These are phyloP conservation scores for Diplodus puntazzo DNA, from an alignment of 2,797 vertebrate genomes.

Conservation along the genomic window DNA sequence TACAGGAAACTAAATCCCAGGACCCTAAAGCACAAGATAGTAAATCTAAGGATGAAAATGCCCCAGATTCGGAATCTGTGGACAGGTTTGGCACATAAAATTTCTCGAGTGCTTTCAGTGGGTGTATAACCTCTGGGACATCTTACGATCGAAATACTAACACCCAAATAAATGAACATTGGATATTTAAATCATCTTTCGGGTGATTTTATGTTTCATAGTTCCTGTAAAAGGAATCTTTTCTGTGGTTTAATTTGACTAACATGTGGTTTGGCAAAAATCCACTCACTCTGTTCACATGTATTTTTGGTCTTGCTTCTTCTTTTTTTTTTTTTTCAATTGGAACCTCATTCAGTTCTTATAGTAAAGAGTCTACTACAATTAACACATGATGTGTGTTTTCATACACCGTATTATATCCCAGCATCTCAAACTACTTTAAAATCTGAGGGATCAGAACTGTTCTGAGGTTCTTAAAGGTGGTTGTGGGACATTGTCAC, in stretches of 20 bases:
- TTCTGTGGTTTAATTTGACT: constrained; percentile 49
- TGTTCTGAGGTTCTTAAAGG: constrained; percentile 50
- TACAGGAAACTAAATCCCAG: constrained; percentile 57
- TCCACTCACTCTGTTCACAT: constrained; percentile 26
- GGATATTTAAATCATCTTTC: constrained; percentile 34
- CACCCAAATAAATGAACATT: constrained; percentile 26
- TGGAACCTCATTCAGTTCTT: constrained; percentile 53
- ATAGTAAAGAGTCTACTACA: not conserved
- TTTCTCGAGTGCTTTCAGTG: constrained; percentile 27
- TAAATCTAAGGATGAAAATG: constrained; percentile 67
- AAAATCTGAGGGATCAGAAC: constrained; percentile 36
- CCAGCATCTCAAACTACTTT: not conserved
- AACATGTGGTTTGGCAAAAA: constrained; percentile 36
- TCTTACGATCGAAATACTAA: constrained; percentile 60
- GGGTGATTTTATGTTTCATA: constrained; percentile 40
- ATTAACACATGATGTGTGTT: not conserved
- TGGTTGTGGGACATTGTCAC: constrained; percentile 19
- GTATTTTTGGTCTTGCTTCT: not conserved
- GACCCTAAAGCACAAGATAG: constrained; percentile 65
- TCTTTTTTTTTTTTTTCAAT: not conserved
- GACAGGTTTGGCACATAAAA: constrained; percentile 80
- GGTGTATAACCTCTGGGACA: constrained; percentile 52
- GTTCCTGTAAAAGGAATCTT: constrained; percentile 11
- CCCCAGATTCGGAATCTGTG: constrained; percentile 64
- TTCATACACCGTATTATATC: not conserved